A percentile compares a stretch with the other conserved stretches of the same genome.
phyloP scores from a whole-genome alignment of 2,113 vertebrate genomes.

The Aspiorhynchus laticeps region DNA sequence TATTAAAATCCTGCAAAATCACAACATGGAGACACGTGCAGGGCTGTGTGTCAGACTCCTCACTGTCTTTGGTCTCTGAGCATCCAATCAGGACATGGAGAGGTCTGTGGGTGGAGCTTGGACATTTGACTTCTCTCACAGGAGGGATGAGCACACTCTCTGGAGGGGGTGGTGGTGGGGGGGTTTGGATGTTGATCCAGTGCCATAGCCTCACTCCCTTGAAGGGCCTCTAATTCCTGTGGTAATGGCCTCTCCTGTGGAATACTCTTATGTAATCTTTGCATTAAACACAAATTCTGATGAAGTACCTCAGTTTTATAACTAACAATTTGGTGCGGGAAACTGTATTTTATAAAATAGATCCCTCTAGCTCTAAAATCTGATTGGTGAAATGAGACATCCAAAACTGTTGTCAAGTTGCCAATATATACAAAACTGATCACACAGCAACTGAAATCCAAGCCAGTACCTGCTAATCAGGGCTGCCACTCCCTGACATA shows the following conservation, averaged over 20 bases:
- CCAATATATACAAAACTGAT: not conserved
- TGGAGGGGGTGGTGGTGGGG: not conserved
- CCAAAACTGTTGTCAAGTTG: not conserved
- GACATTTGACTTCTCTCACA: constrained; percentile 27
- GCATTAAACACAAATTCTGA: not conserved
- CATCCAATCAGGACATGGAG: constrained; percentile 16
- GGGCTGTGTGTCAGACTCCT: constrained; percentile 4
- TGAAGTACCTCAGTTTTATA: not conserved
- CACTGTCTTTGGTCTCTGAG: not conserved
- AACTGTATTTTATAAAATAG: not conserved
- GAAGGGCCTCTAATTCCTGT: not conserved
- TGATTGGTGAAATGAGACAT: not conserved
- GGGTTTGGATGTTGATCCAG: not conserved
- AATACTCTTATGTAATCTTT: not conserved
- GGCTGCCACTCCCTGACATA: not conserved
- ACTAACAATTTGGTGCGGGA: not conserved
- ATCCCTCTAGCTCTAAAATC: not conserved
- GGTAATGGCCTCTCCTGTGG: not conserved
- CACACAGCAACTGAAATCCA: not conserved
- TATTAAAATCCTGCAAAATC: not conserved
- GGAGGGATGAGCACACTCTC: constrained; percentile 44
- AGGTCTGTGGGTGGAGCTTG: constrained; percentile 9
- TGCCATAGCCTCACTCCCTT: not conserved
- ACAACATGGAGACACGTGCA: constrained; percentile 1
- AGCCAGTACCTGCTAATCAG: not conserved